Conservation (phyloP, 2,888 invertebrate genomes). For the Diadegma fenestrale region DNA sequence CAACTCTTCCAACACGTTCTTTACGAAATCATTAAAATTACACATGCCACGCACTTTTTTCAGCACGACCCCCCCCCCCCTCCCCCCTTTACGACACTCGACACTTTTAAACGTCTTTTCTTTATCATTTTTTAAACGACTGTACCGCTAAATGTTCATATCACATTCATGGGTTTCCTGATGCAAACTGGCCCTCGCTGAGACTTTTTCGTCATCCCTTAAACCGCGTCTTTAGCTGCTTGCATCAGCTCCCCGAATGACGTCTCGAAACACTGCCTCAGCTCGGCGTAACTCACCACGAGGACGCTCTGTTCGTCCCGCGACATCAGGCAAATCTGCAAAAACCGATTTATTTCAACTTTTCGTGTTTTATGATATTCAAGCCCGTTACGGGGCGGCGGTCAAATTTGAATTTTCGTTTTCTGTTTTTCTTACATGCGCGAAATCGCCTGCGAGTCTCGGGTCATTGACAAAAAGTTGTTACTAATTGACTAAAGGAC, state of each 20-base stretch:
- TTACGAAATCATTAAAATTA: background rate
- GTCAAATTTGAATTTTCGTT: too few species aligned
- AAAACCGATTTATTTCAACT: too few species aligned
- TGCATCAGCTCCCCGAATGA: constrained; percentile 94
- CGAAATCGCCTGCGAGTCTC: too few species aligned
- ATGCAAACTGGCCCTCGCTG: constrained; percentile 49
- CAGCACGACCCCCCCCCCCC: background rate
- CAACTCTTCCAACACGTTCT: background rate
- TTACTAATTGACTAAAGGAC: too few species aligned
- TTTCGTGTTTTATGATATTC: too few species aligned
- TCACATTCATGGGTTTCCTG: constrained; percentile 81
- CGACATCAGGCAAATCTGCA: constrained; percentile 97
- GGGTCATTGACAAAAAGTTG: too few species aligned
- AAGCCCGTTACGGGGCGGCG: too few species aligned
- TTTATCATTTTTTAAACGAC: constrained; percentile 75
- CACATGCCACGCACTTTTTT: background rate
- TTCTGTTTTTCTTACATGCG: too few species aligned
- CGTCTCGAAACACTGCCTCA: constrained; percentile 97
- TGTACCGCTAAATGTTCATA: constrained; percentile 83
- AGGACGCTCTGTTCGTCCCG: constrained; percentile 98
- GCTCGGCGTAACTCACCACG: constrained; percentile 97
- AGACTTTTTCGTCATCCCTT: constrained; percentile 43
- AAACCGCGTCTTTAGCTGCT: constrained; percentile 84
- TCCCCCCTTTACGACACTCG: constrained; percentile 12
- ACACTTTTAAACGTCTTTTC: constrained; percentile 33